Percentiles rank a stretch among this genome's conserved stretches.
phyloP scores from a whole-genome alignment of 2,797 vertebrate genomes.

The Pseudotriccus pelzelni region DNA sequence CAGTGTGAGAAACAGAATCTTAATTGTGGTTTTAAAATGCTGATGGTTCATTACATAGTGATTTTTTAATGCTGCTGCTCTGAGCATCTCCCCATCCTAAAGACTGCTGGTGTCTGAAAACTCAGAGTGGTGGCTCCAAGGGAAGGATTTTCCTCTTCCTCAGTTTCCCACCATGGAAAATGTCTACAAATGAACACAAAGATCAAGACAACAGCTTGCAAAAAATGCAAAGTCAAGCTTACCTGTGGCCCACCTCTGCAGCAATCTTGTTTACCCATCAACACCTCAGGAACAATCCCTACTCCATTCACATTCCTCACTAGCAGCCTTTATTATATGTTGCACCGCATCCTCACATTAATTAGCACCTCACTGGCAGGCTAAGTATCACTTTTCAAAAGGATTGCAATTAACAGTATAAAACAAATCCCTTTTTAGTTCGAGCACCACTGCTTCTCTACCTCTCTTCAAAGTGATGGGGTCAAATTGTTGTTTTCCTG shows the following conservation, averaged over 20 bases:
- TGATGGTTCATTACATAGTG: background rate
- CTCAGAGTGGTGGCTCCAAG: background rate
- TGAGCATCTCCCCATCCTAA: background rate
- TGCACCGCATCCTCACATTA: conserved; percentile 57
- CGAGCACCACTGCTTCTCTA: background rate
- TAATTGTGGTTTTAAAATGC: background rate
- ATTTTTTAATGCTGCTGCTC: background rate
- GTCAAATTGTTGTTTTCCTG: conserved; percentile 29
- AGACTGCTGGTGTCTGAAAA: background rate
- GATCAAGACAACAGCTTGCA: conserved; percentile 62
- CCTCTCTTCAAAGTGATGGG: background rate
- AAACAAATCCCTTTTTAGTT: conserved; percentile 9
- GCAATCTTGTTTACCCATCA: conserved; percentile 72
- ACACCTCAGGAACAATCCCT: conserved; percentile 35
- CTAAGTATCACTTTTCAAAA: conserved; percentile 47
- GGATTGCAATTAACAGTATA: conserved; percentile 44
- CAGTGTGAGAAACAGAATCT: background rate
- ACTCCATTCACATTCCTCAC: conserved; percentile 37
- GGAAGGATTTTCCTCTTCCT: background rate
- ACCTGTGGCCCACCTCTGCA: conserved; percentile 38
- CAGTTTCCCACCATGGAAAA: background rate
- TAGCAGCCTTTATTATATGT: conserved; percentile 31
- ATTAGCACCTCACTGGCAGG: conserved; percentile 40
- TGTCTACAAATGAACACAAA: background rate
- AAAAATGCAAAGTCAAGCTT: conserved; percentile 49